These are phyloP conservation scores for Cyphomyrmex costatus DNA, from an alignment of 1,140 invertebrate genomes.

Conservation along the genomic window DNA sequence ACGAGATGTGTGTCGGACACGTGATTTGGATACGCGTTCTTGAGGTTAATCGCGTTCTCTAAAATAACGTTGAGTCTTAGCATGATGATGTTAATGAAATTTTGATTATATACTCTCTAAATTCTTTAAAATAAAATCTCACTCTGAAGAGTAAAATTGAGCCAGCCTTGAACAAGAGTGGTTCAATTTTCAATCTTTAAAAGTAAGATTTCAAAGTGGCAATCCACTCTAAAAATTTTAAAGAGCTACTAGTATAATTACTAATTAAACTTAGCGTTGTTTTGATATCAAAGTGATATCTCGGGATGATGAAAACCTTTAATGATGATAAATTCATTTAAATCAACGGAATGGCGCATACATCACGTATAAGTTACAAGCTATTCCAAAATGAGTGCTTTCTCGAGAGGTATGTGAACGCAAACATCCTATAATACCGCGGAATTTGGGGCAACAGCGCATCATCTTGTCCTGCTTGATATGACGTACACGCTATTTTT, in stretches of 20 bases:
- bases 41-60: neutral
- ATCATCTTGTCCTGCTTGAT: slow-evolving; percentile 48
- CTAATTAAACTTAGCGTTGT: neutral
- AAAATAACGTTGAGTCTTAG: neutral
- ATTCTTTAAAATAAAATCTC: too few relatives aligned
- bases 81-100: neutral
- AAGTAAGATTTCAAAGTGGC: too few relatives aligned
- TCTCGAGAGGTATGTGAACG: slow-evolving; percentile 1
- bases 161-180: too few relatives aligned
- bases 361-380: neutral
- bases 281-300: neutral
- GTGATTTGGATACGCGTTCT: slow-evolving; percentile 1
- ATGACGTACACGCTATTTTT: slow-evolving; percentile 74
- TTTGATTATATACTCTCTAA: neutral
- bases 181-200: too few relatives aligned
- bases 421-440: slow-evolving; percentile 48
- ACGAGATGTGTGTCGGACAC: slow-evolving; percentile 17
- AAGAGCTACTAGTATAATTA: neutral
- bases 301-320: neutral
- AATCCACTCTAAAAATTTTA: too few relatives aligned
- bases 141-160: too few relatives aligned
- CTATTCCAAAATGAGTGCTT: neutral
- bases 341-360: neutral
- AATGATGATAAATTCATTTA: neutral
- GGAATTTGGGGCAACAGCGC: slow-evolving; percentile 70